Conservation (phyloP, 2,888 invertebrate species). For the Rhogogaster chlorosoma region DNA sequence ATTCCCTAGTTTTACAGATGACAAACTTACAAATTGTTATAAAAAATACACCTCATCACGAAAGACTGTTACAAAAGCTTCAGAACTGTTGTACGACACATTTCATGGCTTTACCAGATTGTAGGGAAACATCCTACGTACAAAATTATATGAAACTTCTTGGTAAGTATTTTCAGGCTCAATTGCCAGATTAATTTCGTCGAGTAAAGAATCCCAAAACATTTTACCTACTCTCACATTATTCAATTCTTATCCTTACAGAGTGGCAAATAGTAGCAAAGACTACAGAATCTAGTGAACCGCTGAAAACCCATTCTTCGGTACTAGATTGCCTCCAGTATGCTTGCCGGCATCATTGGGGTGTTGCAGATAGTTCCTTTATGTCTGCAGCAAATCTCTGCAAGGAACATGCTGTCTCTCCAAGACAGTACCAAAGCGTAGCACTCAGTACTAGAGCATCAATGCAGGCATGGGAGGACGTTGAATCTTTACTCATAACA, state of each 20-base stretch:
- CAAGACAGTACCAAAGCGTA: conserved; percentile 86
- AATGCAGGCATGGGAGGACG: conserved; percentile 82
- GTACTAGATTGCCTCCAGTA: conserved; percentile 79
- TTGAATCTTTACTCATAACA: conserved; percentile 82
- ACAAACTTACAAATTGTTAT: conserved; percentile 72
- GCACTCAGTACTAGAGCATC: conserved; percentile 83
- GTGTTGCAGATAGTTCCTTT: conserved; percentile 79
- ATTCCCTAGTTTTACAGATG: conserved; percentile 67
- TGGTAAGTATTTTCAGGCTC: conserved; percentile 63
- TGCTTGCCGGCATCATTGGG: conserved; percentile 80
- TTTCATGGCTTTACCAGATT: conserved; percentile 70
- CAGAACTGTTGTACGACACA: conserved; percentile 71
- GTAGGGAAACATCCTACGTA: conserved; percentile 73
- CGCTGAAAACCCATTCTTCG: conserved; percentile 71
- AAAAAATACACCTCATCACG: conserved; percentile 70
- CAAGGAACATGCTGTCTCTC: conserved; percentile 79
- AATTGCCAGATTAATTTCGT: not conserved
- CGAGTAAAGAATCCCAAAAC: not conserved
- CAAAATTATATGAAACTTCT: conserved; percentile 73
- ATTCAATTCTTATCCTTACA: conserved; percentile 62
- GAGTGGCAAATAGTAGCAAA: conserved; percentile 82
- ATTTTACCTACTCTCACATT: not conserved
- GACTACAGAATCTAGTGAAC: conserved; percentile 72
- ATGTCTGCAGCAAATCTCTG: conserved; percentile 80
- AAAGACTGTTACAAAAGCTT: conserved; percentile 72